A percentile compares a stretch with the other conserved stretches of the same genome.
These are phyloP conservation scores for Caenorhabditis imperialis DNA, from an alignment of 2,888 invertebrate genomes.

Conservation along the genomic window DNA sequence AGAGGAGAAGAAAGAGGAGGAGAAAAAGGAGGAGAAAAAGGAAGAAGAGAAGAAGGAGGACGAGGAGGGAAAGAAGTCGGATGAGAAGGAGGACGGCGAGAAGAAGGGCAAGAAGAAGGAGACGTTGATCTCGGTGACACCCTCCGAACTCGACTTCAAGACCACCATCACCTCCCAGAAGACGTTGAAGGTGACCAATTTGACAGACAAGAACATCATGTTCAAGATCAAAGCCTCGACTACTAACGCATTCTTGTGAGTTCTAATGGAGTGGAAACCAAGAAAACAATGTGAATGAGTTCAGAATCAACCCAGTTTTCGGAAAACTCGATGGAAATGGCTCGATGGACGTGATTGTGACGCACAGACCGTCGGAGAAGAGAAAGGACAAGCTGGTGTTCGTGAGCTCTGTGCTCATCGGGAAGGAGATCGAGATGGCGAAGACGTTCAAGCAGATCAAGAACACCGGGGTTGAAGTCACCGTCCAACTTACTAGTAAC, in stretches of 20 bases:
- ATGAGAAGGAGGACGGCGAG: too few relatives aligned
- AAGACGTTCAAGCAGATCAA: slow-evolving; percentile 36
- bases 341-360: slow-evolving; percentile 14
- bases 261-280: not conserved
- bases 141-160: slow-evolving; percentile 18
- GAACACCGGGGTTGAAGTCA: slow-evolving; percentile 11
- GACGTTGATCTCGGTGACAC: not conserved
- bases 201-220: slow-evolving; percentile 30
- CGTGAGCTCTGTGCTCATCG: slow-evolving; percentile 13
- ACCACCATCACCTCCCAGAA: slow-evolving; percentile 17
- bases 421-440: slow-evolving; percentile 37
- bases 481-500: slow-evolving; percentile 19
- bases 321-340: slow-evolving; percentile 22
- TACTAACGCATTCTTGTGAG: slow-evolving; percentile 30
- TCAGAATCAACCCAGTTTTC: slow-evolving; percentile 36
- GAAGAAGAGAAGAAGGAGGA: not conserved
- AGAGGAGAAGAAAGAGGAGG: not conserved
- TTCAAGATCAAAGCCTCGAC: slow-evolving; percentile 27
- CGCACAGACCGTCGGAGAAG: slow-evolving; percentile 29
- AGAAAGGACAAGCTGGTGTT: slow-evolving; percentile 35
- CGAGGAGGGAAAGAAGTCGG: not conserved
- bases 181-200: slow-evolving; percentile 24
- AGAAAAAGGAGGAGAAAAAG: not conserved
- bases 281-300: not conserved
- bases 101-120: slow-evolving; percentile 9